A percentile compares a stretch with the other conserved stretches of the same genome.
Evolutionary conservation across 1,140 invertebrate genomes (phyloP).

Genomic region (Penaeus indicus): DNA sequence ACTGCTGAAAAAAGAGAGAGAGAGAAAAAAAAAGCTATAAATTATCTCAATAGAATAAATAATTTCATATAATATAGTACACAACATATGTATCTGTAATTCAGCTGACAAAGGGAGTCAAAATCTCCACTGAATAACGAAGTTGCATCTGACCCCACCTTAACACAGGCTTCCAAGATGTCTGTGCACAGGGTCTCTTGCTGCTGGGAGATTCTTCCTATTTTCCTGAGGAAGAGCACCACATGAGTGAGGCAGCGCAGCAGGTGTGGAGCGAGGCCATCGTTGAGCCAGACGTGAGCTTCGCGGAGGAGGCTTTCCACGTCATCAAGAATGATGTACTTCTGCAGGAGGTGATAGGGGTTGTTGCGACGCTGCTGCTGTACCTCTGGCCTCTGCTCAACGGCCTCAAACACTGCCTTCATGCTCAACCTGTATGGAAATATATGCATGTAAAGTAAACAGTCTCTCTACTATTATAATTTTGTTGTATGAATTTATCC

Average conservation of each 20-base stretch:
- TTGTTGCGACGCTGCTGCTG: constrained; percentile 47
- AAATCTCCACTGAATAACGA: not conserved
- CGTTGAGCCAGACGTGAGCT: constrained; percentile 52
- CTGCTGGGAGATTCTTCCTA: constrained; percentile 76
- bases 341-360: constrained; percentile 79
- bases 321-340: constrained; percentile 83
- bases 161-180: constrained; percentile 65
- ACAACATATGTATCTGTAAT: not conserved
- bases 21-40: too few relatives aligned
- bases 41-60: too few relatives aligned
- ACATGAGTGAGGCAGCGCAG: constrained; percentile 88
- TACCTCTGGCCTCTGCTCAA: constrained; percentile 71
- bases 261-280: constrained; percentile 74
- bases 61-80: not conserved
- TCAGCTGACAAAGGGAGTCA: not conserved
- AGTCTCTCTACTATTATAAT: too few relatives aligned
- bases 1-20: too few relatives aligned
- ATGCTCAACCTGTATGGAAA: constrained; percentile 75
- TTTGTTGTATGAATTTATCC: too few relatives aligned
- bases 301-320: constrained; percentile 70
- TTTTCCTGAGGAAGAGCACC: constrained; percentile 83
- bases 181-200: constrained; percentile 80
- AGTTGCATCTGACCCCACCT: constrained; percentile 25
- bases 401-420: constrained; percentile 80
- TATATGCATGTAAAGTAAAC: not conserved